Evolutionary conservation across 1,140 invertebrate genomes (phyloP).

Genomic region (Zaprionus gabonicus): DNA sequence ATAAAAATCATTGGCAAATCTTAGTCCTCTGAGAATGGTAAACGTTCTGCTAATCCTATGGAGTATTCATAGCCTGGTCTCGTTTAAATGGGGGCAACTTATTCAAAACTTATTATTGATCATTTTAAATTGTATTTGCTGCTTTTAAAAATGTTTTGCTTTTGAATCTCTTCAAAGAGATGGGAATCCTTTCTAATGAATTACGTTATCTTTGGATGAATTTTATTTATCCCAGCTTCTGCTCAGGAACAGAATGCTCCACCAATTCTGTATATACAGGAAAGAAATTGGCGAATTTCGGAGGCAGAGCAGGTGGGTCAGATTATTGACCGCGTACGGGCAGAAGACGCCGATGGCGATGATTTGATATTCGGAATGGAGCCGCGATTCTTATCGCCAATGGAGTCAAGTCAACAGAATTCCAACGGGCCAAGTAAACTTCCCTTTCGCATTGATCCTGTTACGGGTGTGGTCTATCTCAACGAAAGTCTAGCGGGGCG

Average conservation of each 20-base stretch:
- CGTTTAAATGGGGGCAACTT: neutral
- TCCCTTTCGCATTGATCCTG: conserved; percentile 89
- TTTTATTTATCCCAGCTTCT: conserved; percentile 39
- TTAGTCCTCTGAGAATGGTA: conserved; percentile 5
- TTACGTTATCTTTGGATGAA: neutral
- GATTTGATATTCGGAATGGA: conserved; percentile 88
- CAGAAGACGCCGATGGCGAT: conserved; percentile 87
- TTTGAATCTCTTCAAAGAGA: too few relatives aligned
- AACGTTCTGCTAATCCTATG: neutral
- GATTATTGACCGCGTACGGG: conserved; percentile 87
- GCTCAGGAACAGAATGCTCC: conserved; percentile 84
- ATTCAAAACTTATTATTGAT: neutral
- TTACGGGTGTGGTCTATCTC: conserved; percentile 89
- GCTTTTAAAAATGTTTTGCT: too few relatives aligned
- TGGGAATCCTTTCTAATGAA: neutral
- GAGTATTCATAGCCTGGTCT: neutral
- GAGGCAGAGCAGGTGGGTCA: conserved; percentile 88
- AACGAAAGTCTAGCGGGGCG: conserved; percentile 88
- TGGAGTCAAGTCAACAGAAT: conserved; percentile 48
- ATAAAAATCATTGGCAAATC: conserved; percentile 24
- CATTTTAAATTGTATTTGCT: too few relatives aligned
- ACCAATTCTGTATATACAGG: conserved; percentile 85
- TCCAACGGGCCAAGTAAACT: conserved; percentile 66
- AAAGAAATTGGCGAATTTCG: conserved; percentile 88
- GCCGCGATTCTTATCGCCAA: conserved; percentile 69